phyloP scores from a whole-genome alignment of 2,888 invertebrate genomes.

The Hipparchia sbordonii region DNA sequence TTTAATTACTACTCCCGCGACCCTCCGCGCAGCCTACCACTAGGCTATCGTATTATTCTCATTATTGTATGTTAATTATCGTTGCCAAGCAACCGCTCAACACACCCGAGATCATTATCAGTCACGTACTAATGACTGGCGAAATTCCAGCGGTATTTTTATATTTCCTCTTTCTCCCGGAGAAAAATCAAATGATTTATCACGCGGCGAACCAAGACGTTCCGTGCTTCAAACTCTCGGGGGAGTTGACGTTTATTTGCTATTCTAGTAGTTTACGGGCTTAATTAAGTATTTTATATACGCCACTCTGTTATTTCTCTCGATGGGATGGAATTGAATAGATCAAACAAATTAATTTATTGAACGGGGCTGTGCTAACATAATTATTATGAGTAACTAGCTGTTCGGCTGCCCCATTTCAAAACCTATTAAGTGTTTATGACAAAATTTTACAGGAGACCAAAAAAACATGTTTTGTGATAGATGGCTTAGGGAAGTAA shows the following conservation, averaged over 20 bases:
- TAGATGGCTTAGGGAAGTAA: no score
- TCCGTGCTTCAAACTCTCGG: conserved; percentile 22
- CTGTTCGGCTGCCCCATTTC: no score
- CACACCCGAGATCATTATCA: conserved; percentile 10
- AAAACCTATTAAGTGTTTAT: no score
- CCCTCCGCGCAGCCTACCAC: no score
- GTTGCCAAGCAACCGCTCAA: conserved; percentile 10
- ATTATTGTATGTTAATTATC: neutral
- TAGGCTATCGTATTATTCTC: neutral
- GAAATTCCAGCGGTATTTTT: conserved; percentile 18
- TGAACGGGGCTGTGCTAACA: neutral
- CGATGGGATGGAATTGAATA: neutral
- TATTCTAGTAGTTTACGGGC: conserved; percentile 28
- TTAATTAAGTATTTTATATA: conserved; percentile 29
- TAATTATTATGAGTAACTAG: no score
- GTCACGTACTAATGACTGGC: conserved; percentile 15
- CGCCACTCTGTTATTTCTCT: conserved; percentile 5
- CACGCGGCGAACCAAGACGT: conserved; percentile 27
- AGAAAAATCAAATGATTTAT: conserved; percentile 28
- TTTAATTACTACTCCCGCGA: no score
- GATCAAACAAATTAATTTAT: conserved; percentile 14
- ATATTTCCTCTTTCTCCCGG: conserved; percentile 2
- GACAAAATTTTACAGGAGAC: no score
- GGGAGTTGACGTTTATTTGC: conserved; percentile 29
- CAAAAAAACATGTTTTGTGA: no score